Base-by-base conservation (phyloP, 2,888 invertebrate genomes). In the Epirrhoe alternata region DNA sequence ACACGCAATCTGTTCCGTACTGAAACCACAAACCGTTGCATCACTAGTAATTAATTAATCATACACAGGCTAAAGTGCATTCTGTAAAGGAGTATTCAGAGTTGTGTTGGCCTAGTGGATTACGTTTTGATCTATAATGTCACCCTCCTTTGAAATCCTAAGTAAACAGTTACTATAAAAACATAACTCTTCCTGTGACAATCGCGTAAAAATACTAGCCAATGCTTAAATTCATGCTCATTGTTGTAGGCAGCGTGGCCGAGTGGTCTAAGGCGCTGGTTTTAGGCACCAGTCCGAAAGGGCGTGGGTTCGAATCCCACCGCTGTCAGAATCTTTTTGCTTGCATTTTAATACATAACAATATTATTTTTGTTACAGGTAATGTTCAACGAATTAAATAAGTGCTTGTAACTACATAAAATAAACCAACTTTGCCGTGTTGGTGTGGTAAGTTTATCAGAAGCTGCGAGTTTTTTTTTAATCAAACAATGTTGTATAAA, bases 281-380 rank as follows among this genome's bases (percentile, higher is more conserved):
- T 94, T 94, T 93, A 94, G 95, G 94, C 95, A 94, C 94, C 94
- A 95, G 94, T 94, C 95, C 94, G 94, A 94, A 94, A 94, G 94
- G 94, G 95, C 95, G 94, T 95, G 95, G 95, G 95, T 95, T 95
- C 95, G 95, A 95, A 95, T 95, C 95, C 95, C 95, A 95, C 95
- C 94, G 93, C 93, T 93, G 93, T 92, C 93, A 93, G 47, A 86
- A 5, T 0, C 5, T 24, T 6, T 53, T 61, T 61, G 7, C 6
- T 12, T 38, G 6, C 0, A 6, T 14, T 16, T 52, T 42, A 8
- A 17, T 35, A 8, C 7, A 49, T 6, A 33, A 35, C 10, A 12
- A 5, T 12, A 16, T n/a, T 45, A 61, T 66, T 63, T 66, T 73
- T 74, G 63, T 68, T 61, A 1, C 61, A 61, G 61, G 61, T 61